Base-by-base conservation (phyloP, 2,797 vertebrate species). In the Myotis daubentonii region DNA sequence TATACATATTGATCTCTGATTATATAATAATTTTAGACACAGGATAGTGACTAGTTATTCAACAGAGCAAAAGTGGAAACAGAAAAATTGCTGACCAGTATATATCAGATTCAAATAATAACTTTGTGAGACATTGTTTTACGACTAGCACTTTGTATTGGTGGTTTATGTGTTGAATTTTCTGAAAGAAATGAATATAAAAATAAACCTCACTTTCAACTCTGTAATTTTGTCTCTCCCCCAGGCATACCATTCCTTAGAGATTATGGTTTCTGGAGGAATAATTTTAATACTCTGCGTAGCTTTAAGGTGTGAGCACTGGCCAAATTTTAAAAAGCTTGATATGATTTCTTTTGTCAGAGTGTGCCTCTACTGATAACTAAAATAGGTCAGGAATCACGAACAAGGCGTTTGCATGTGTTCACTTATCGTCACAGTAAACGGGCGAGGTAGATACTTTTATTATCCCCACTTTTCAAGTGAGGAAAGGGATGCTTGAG, bases 211-310 rank as follows among this genome's bases (percentile, higher is more conserved):
- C 55, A 78, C 30, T 60, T 74, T 84, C 89, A 87, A 38, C 36
- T 84, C 19, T 87, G 10, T 57, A 25, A 66, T 95, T 95, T 93
- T 89, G 87, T 53, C 71, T 36, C 1, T 66, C 17, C 5, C 19
- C 20, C 8, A 72, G 30, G 17, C 33, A 53, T 71, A 16, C 19
- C 85, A 4, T 90, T 60, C 9, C 12, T 3, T 20, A 81, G 66
- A 78, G 36, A 70, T 78, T 33, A 44, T 16, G 65, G 89, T 87
- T 93, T 95, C 33, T 74, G n/a, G 12, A 89, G 88, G 36, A 89
- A 89, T n/a, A 55, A 66, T 86, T 87, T 86, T 91, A 86, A 76
- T 76, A 51, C 16, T 78, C 12, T 23, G 5, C 4, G 68, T 85
- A 16, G 12, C 90, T 92, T 87, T 95, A 65, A 91, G 41, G 33